A percentile compares a stretch with the other conserved stretches of the same genome.
These are phyloP conservation scores for Neotoma lepida DNA, from an alignment of 2,113 vertebrate genomes.

Conservation along the genomic window DNA sequence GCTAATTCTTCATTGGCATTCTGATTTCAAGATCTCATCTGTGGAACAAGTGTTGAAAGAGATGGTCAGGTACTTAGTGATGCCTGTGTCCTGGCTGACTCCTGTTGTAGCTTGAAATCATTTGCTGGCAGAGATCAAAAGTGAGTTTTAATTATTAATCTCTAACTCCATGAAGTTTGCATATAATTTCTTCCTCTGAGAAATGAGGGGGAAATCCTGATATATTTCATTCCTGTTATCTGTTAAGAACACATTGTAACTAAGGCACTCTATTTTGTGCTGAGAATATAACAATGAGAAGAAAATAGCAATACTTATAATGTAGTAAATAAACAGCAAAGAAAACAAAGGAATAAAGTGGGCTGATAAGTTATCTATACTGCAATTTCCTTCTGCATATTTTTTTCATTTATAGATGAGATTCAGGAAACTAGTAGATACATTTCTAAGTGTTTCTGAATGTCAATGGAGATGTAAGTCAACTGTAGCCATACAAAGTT, in stretches of 20 bases:
- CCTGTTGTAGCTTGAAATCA: not conserved
- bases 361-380: not conserved
- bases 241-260: not conserved
- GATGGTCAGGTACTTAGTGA: not conserved
- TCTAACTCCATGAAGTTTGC: not conserved
- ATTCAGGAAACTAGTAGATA: not conserved
- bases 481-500: not conserved
- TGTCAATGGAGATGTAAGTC: not conserved
- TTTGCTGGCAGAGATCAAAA: not conserved
- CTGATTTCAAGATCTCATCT: not conserved
- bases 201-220: not conserved
- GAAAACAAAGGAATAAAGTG: not conserved
- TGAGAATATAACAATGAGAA: not conserved
- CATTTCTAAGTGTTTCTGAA: not conserved
- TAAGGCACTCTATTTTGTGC: not conserved
- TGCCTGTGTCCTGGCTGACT: not conserved
- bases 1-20: not conserved
- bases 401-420: not conserved
- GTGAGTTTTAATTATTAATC: not conserved
- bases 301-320: not conserved
- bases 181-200: not conserved
- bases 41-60: not conserved
- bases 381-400: not conserved
- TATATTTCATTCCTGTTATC: not conserved
- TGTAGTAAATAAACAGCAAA: not conserved